These are phyloP conservation scores for Nasonovia ribisnigri DNA, from an alignment of 2,888 invertebrate species.

Conservation along the genomic window DNA sequence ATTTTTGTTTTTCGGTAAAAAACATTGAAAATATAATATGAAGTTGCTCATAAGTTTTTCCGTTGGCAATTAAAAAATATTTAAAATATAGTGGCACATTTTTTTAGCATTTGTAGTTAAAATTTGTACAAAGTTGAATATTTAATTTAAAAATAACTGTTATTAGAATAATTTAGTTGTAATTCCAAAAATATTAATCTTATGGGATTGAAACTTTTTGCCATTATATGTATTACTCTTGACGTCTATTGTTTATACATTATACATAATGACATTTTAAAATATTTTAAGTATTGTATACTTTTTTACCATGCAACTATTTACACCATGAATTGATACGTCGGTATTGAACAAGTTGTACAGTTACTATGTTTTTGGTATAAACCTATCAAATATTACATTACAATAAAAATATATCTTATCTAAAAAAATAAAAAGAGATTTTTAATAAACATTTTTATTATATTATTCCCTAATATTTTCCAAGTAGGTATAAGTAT, in stretches of 20 bases:
- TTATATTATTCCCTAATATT: neutral
- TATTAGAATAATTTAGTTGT: neutral
- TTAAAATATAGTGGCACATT: neutral
- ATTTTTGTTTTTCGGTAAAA: neutral
- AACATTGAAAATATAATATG: neutral
- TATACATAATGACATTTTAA: neutral
- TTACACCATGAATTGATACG: neutral
- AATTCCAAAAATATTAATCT: neutral
- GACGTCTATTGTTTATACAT: neutral
- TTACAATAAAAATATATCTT: neutral
- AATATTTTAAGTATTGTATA: neutral
- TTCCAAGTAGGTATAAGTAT: neutral
- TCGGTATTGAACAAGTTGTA: neutral
- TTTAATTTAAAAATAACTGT: neutral
- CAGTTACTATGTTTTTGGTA: too few relatives aligned
- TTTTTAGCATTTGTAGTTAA: neutral
- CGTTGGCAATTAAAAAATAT: neutral
- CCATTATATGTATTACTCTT: neutral
- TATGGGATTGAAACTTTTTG: neutral
- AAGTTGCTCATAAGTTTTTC: neutral
- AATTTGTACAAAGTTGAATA: neutral
- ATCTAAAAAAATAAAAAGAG: neutral
- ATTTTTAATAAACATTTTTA: neutral
- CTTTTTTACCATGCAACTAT: neutral
- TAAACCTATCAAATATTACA: neutral